A percentile compares a stretch with the other conserved stretches of the same genome.
Conservation (phyloP, 64 coral and sea anemone species). For the Acropora tenuis region DNA sequence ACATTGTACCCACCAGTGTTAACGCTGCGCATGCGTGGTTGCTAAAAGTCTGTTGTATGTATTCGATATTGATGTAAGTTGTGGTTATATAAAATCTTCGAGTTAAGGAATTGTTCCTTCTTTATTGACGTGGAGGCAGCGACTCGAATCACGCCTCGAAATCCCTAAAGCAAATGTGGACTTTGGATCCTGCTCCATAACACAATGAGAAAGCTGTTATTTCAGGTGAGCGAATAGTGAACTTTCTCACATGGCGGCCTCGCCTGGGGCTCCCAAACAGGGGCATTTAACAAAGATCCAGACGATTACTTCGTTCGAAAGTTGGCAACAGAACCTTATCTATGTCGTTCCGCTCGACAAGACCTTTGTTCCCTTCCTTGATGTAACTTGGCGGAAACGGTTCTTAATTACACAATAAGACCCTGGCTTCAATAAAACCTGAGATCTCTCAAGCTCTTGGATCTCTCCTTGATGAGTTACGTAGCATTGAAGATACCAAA, state of each 20-base stretch:
- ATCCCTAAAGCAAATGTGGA: not conserved
- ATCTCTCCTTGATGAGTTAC: not conserved
- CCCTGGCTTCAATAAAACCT: too few species aligned
- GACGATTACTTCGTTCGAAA: too few species aligned
- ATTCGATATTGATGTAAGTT: not conserved
- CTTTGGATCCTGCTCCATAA: constrained; percentile 6
- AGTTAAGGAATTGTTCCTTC: not conserved
- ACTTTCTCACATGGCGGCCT: not conserved
- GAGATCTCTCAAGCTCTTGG: too few species aligned
- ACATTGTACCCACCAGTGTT: not conserved
- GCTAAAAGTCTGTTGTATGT: not conserved
- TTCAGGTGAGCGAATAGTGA: constrained; percentile 3
- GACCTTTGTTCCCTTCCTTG: too few species aligned
- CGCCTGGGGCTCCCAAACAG: not conserved
- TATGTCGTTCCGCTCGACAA: too few species aligned
- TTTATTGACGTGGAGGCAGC: constrained; percentile 21
- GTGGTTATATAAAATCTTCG: not conserved
- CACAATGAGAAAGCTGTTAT: not conserved
- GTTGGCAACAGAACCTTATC: too few species aligned
- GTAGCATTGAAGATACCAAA: not conserved
- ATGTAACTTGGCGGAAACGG: too few species aligned
- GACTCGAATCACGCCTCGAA: not conserved
- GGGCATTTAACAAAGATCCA: too few species aligned
- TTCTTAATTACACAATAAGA: too few species aligned
- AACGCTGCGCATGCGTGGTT: not conserved